Conservation (phyloP, 2,888 invertebrate genomes). For the Eutolmus rufibarbis region DNA sequence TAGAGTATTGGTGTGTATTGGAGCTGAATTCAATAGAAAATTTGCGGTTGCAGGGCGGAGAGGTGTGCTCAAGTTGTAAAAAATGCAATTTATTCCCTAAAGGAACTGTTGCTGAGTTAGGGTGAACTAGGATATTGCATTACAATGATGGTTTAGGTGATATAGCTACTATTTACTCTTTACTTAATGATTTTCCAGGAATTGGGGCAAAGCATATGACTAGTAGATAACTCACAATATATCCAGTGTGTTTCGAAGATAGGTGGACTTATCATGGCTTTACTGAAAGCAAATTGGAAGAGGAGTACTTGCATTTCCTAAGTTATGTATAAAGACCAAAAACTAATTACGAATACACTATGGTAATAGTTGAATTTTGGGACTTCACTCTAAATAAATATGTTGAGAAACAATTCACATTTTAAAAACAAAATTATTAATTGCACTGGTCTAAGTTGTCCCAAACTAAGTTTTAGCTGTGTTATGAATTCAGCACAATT, state of each 20-base stretch:
- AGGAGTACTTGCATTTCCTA: background rate
- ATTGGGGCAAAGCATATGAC: background rate
- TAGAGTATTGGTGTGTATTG: background rate
- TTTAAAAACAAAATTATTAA: too few relatives aligned
- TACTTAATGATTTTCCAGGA: background rate
- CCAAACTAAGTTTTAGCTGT: too few relatives aligned
- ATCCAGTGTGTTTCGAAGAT: background rate
- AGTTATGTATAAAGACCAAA: background rate
- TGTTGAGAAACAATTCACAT: too few relatives aligned
- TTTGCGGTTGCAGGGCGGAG: background rate
- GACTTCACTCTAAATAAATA: too few relatives aligned
- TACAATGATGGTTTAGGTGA: background rate
- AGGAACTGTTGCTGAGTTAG: background rate
- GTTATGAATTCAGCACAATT: too few relatives aligned
- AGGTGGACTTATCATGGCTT: background rate
- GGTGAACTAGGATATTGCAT: background rate
- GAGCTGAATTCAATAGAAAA: background rate
- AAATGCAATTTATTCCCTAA: background rate
- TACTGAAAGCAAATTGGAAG: background rate
- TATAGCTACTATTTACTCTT: background rate
- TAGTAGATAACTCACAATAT: background rate
- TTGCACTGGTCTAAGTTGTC: too few relatives aligned
- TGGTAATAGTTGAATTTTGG: background rate
- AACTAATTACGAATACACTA: background rate
- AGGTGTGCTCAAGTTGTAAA: background rate